Evolutionary conservation across 1,140 invertebrate genomes (phyloP).

Genomic region (Rhyzopertha dominica): DNA sequence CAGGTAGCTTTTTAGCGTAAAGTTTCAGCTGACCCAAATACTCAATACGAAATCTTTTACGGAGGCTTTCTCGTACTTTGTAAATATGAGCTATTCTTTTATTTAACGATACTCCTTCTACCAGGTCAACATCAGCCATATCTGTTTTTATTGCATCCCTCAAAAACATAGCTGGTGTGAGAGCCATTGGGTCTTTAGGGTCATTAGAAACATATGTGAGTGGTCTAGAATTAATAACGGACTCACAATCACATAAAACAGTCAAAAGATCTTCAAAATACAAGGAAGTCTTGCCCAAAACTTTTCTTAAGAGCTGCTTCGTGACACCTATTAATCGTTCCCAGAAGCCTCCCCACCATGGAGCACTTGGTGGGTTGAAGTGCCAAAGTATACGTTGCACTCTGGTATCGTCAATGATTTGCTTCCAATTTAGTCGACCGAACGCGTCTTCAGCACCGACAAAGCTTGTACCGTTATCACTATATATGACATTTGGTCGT

Average conservation of each 20-base stretch:
- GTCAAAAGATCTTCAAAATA: not conserved
- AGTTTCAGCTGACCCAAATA: not conserved
- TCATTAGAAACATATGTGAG: conserved; percentile 37
- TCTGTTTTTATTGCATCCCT: not conserved
- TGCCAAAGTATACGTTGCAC: conserved; percentile 32
- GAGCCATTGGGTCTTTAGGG: conserved; percentile 13
- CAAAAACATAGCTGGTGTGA: no score
- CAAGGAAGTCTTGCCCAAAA: not conserved
- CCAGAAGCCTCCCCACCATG: conserved; percentile 40
- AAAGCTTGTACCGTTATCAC: conserved; percentile 40
- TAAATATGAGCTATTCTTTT: not conserved
- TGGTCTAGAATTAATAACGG: conserved; percentile 36
- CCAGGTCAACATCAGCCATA: not conserved
- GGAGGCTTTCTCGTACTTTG: not conserved
- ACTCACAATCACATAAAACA: conserved; percentile 27
- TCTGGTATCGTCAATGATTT: not conserved
- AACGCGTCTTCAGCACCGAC: conserved; percentile 33
- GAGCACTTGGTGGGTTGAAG: conserved; percentile 37
- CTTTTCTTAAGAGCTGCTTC: conserved; percentile 23
- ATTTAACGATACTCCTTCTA: not conserved
- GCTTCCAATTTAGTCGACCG: not conserved
- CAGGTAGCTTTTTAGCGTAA: not conserved
- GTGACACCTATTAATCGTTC: conserved; percentile 30
- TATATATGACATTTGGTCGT: conserved; percentile 12
- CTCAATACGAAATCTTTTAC: not conserved